phyloP scores from a whole-genome alignment of 2,888 invertebrate genomes.

The Sericinus montela region DNA sequence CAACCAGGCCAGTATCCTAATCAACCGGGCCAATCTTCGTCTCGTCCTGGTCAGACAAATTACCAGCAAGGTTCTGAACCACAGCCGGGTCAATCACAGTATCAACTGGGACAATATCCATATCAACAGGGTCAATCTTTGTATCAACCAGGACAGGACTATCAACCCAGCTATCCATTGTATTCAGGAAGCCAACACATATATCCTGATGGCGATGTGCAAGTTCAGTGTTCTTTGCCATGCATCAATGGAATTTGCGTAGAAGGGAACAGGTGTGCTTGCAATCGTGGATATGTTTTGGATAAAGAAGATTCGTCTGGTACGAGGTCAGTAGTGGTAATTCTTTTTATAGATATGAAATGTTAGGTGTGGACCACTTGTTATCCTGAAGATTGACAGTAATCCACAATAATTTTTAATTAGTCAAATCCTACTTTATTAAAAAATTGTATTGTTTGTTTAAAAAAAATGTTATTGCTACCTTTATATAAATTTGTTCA shows the following conservation, averaged over 20 bases:
- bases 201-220: conserved; percentile 8
- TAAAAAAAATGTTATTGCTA: too few species aligned
- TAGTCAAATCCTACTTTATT: too few species aligned
- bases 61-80: too few species aligned
- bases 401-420: too few species aligned
- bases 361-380: too few species aligned
- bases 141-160: conserved; percentile 1
- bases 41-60: conserved; percentile 13
- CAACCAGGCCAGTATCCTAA: conserved; percentile 11
- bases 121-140: conserved; percentile 16
- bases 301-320: conserved; percentile 54
- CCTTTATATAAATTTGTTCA: too few species aligned
- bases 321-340: conserved; percentile 36
- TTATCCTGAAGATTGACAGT: too few species aligned
- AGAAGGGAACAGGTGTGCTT: conserved; percentile 71
- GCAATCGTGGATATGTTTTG: conserved; percentile 70
- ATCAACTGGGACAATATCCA: conserved; percentile 14
- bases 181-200: conserved; percentile 14
- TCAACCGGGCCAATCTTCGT: conserved; percentile 15
- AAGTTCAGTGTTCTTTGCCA: conserved; percentile 76
- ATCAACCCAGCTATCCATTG: conserved; percentile 18
- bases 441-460: too few species aligned
- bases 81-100: neutral
- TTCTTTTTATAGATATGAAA: neutral
- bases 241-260: conserved; percentile 85